Evolutionary conservation across 1,140 invertebrate species (phyloP), one percentile per base, ranked within the genome.

Genomic region (Cylas formicarius): DNA sequence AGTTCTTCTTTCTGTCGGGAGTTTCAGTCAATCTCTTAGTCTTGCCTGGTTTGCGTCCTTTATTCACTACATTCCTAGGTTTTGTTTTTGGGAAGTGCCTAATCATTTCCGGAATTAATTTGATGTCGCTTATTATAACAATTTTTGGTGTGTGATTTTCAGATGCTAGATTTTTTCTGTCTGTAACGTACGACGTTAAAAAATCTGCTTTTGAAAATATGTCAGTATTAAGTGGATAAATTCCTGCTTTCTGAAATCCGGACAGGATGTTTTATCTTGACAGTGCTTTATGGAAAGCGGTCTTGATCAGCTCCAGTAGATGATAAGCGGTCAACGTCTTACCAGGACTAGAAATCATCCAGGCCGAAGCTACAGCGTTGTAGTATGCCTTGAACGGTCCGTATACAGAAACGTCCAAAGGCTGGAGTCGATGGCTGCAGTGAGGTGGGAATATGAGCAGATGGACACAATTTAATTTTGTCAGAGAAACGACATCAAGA

Each of bases 331-430:
- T 16, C 11, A 31, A 16, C 5, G 17, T 11, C 11, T 31, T 31
- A 6, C 46, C 46, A n/a, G 46, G 23, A 43, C 44, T 33, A 9
- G 9, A 8, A 16, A 33, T 26, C 24, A 28, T 13, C 34, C 53
- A 60, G 11, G 27, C 35, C 9, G 32, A 9, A 7, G 50, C n/a
- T 36, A 44, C 45, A 24, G 44, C 22, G 27, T 45, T 46, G 21
- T 46, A 60, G 20, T 35, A 55, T 16, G 45, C 55, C 19, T 59
- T 58, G 16, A 66, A 23, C 18, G 62, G 55, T 6, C 43, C 44
- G 41, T 63, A 66, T 23, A 67, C 48, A 28, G 43, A 50, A 18
- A 67, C 60, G 55, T 68, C 63, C 19, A 69, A 48, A 10, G 64
- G 65, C 43, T 70, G 63, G 8, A 56, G 38, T 0, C 53, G 41